Evolutionary conservation across 2,113 vertebrate genomes (phyloP).

Genomic region (Anguilla rostrata): DNA sequence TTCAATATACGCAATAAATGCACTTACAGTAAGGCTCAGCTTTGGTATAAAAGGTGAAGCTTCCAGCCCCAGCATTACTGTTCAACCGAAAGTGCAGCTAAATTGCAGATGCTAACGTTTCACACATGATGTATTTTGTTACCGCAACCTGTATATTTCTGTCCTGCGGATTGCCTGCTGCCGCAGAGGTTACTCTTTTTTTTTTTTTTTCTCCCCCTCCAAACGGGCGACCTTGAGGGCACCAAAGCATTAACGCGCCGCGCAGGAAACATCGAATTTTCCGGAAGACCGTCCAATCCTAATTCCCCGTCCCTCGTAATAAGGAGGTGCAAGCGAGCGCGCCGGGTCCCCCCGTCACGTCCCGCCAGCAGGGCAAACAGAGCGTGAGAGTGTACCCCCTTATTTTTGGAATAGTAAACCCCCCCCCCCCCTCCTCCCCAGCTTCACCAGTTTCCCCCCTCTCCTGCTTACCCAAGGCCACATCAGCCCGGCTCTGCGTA

Average conservation of each 20-base stretch:
- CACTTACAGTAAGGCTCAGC: no score
- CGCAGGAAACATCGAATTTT: slow-evolving; percentile 46
- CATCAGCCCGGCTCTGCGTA: slow-evolving; percentile 66
- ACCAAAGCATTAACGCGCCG: neutral
- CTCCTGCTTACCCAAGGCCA: slow-evolving; percentile 57
- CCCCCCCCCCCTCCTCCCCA: slow-evolving; percentile 38
- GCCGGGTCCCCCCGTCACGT: slow-evolving; percentile 61
- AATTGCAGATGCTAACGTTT: neutral
- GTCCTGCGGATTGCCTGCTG: neutral
- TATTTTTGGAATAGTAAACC: slow-evolving; percentile 57
- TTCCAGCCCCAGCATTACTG: neutral
- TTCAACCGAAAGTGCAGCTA: neutral
- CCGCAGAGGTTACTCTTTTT: neutral
- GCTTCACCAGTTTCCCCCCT: slow-evolving; percentile 36
- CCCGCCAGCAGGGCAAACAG: slow-evolving; percentile 70
- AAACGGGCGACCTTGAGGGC: neutral
- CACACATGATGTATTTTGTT: neutral
- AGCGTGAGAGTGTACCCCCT: slow-evolving; percentile 68
- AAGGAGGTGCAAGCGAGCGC: slow-evolving; percentile 41
- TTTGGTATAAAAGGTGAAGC: neutral
- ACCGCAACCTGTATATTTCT: neutral
- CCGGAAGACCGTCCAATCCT: slow-evolving; percentile 63
- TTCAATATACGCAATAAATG: no score
- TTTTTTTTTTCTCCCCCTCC: neutral
- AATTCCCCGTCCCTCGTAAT: slow-evolving; percentile 65